Percentiles rank a stretch among this genome's conserved stretches.
These are phyloP conservation scores for Platygyra sinensis DNA, from an alignment of 64 coral and sea anemone species.

Conservation along the genomic window DNA sequence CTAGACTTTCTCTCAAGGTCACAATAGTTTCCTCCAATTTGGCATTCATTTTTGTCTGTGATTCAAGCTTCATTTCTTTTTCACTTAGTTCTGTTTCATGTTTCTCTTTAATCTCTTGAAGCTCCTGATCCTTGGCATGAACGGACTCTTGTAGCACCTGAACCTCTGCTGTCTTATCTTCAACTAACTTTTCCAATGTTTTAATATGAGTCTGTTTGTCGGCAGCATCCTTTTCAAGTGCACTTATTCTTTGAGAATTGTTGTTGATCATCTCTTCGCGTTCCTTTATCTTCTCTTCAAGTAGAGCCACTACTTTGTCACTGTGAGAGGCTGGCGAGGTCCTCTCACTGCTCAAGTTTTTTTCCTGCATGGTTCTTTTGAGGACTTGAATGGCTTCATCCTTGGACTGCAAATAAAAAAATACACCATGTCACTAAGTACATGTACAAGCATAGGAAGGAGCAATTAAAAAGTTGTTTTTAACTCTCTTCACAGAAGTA, in stretches of 20 bases:
- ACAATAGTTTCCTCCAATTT: constrained; percentile 25
- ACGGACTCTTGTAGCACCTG: constrained; percentile 17
- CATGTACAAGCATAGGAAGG: too few species aligned
- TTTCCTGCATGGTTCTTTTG: constrained; percentile 92
- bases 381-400: constrained; percentile 97
- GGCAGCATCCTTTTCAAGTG: constrained; percentile 23
- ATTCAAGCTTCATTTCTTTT: constrained; percentile 24
- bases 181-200: constrained; percentile 8
- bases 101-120: constrained; percentile 47
- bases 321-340: constrained; percentile 46
- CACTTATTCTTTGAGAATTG: not conserved
- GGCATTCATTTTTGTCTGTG: not conserved
- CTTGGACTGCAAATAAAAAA: constrained; percentile 72
- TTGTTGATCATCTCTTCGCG: constrained; percentile 70
- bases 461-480: too few species aligned
- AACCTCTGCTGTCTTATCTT: not conserved
- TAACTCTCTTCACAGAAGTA: too few species aligned
- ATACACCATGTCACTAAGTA: too few species aligned
- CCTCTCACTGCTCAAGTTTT: constrained; percentile 73
- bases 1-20: constrained; percentile 47
- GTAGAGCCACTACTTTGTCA: constrained; percentile 73
- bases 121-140: constrained; percentile 25
- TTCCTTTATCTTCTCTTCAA: constrained; percentile 83
- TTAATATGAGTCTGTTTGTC: constrained; percentile 28
- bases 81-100: constrained; percentile 57